Conservation (phyloP, 2,113 vertebrate species). For the Apistogramma diplotaenia region DNA sequence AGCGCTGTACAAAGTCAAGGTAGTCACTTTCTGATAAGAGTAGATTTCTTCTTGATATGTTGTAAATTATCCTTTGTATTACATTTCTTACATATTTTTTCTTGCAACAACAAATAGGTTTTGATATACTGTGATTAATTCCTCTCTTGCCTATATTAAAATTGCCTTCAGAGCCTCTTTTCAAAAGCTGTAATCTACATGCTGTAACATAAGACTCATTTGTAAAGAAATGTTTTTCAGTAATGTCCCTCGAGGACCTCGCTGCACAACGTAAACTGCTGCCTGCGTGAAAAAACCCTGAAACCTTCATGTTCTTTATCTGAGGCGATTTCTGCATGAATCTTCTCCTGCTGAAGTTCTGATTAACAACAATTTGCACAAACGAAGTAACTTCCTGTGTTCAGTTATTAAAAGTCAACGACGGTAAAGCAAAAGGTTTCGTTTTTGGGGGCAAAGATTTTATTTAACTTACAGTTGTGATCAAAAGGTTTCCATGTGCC, state of each 20-base stretch:
- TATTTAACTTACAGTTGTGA: not conserved
- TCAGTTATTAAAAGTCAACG: not conserved
- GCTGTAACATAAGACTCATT: not conserved
- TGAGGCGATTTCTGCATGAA: not conserved
- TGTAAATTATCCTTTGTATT: not conserved
- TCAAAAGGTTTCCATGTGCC: not conserved
- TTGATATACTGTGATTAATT: not conserved
- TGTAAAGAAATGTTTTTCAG: not conserved
- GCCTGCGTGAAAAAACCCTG: not conserved
- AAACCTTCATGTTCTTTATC: not conserved
- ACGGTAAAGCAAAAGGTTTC: not conserved
- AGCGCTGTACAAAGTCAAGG: not conserved
- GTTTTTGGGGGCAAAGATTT: not conserved
- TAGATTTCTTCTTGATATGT: not conserved
- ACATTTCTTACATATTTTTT: not conserved
- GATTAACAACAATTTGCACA: not conserved
- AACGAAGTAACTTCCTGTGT: not conserved
- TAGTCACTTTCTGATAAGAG: not conserved
- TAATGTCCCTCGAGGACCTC: not conserved
- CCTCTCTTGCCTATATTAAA: not conserved
- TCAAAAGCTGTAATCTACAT: not conserved
- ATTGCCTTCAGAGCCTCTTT: not conserved
- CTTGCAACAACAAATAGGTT: not conserved
- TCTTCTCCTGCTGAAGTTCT: not conserved
- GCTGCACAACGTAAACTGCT: conserved; percentile 9